Evolutionary conservation across 2,113 vertebrate species (phyloP).

Genomic region (Eonycteris spelaea): DNA sequence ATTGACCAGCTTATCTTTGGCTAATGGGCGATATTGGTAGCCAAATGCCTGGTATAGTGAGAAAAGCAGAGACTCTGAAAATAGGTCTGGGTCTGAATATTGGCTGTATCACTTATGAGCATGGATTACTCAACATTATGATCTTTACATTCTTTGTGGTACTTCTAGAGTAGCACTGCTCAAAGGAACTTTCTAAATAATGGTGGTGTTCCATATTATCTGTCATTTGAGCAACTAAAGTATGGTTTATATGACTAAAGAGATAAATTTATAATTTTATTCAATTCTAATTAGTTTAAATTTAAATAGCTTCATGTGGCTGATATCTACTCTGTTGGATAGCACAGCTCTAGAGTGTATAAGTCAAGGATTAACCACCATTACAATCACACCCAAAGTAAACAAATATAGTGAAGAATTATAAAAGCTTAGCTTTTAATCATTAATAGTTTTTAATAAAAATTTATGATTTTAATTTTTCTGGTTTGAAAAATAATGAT

Average conservation of each 20-base stretch:
- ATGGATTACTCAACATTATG: not conserved
- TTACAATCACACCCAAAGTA: not conserved
- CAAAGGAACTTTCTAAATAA: not conserved
- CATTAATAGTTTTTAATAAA: not conserved
- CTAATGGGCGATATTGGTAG: not conserved
- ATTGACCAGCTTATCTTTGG: not conserved
- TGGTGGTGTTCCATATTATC: not conserved
- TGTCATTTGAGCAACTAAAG: not conserved
- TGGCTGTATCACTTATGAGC: not conserved
- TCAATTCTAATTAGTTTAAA: slow-evolving; percentile 38
- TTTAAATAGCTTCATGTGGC: not conserved
- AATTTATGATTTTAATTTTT: not conserved
- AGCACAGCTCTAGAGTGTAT: not conserved
- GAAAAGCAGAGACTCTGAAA: not conserved
- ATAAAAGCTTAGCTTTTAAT: not conserved
- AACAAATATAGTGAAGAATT: not conserved
- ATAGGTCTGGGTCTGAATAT: not conserved
- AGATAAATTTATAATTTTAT: slow-evolving; percentile 34
- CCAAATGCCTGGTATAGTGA: not conserved
- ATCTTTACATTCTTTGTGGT: not conserved
- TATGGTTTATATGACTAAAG: not conserved
- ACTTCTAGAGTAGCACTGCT: not conserved
- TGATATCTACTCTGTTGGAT: not conserved
- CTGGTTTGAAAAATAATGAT: not conserved
- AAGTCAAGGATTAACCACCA: not conserved